phyloP scores from a whole-genome alignment of 2,113 vertebrate genomes.

The Chaetodon auriga region DNA sequence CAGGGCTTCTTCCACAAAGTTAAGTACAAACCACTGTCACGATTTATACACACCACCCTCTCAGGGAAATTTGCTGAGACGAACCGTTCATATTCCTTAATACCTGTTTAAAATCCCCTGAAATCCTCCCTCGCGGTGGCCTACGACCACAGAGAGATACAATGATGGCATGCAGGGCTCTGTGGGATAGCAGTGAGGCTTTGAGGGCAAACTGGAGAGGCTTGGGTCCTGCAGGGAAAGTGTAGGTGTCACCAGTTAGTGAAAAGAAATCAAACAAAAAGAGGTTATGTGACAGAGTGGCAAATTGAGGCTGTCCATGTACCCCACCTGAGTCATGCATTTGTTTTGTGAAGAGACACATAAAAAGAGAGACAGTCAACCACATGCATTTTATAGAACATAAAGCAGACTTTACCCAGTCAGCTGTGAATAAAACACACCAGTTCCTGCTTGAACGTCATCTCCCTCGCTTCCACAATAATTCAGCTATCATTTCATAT shows the following conservation, averaged over 20 bases:
- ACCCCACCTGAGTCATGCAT: background rate
- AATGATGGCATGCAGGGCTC: conserved; percentile 47
- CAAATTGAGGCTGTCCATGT: conserved; percentile 1
- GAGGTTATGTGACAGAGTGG: conserved; percentile 16
- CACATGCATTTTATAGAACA: background rate
- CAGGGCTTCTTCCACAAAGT: conserved; percentile 27
- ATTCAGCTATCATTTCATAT: conserved; percentile 28
- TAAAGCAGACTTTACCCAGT: background rate
- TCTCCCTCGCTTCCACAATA: background rate
- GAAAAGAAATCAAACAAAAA: conserved; percentile 21
- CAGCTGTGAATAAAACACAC: conserved; percentile 2
- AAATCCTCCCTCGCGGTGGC: conserved; percentile 47
- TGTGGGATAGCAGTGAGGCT: conserved; percentile 38
- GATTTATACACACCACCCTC: conserved; percentile 26
- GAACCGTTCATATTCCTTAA: conserved; percentile 44
- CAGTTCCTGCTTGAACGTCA: conserved; percentile 26
- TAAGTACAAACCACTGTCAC: conserved; percentile 22
- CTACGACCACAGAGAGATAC: conserved; percentile 42
- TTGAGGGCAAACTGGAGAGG: conserved; percentile 37
- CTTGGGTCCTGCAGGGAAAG: conserved; percentile 13
- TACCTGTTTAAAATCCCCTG: conserved; percentile 67
- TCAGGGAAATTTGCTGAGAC: conserved; percentile 38
- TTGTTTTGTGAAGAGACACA: background rate
- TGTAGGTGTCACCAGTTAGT: conserved; percentile 36
- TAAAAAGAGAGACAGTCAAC: conserved; percentile 4